phyloP scores from a whole-genome alignment of 1,140 invertebrate species.

The Sminthurides bifidus region DNA sequence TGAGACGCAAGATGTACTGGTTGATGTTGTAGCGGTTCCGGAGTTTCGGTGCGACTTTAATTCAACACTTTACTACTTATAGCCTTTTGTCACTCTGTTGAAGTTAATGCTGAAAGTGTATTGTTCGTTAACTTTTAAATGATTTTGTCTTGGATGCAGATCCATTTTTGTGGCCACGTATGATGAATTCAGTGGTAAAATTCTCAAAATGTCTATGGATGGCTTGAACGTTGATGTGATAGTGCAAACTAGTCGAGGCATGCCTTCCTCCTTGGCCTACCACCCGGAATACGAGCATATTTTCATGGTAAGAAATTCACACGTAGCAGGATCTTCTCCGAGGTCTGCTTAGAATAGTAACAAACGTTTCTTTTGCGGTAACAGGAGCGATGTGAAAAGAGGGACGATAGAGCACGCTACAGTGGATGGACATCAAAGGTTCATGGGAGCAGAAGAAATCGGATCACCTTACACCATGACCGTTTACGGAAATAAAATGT shows the following conservation, averaged over 20 bases:
- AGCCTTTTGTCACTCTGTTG: too few relatives aligned
- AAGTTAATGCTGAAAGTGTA: neutral
- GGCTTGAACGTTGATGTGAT: slow-evolving; percentile 12
- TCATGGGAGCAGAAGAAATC: neutral
- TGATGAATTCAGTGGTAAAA: slow-evolving; percentile 13
- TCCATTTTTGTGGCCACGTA: slow-evolving; percentile 22
- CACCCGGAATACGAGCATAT: slow-evolving; percentile 13
- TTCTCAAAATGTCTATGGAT: slow-evolving; percentile 23
- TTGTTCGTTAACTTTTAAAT: neutral
- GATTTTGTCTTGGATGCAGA: slow-evolving; percentile 10
- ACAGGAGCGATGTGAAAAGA: slow-evolving; percentile 16
- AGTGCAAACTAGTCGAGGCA: slow-evolving; percentile 7
- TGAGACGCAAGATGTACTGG: slow-evolving; percentile 6
- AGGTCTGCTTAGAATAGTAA: neutral
- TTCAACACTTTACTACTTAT: neutral
- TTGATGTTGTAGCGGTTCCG: slow-evolving; percentile 26
- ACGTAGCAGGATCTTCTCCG: neutral
- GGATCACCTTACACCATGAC: slow-evolving; percentile 18
- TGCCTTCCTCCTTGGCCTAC: slow-evolving; percentile 25
- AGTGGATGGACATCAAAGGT: slow-evolving; percentile 10
- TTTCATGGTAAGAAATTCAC: slow-evolving; percentile 19
- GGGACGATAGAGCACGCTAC: slow-evolving; percentile 20
- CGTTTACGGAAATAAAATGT: slow-evolving; percentile 55
- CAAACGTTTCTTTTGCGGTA: neutral
- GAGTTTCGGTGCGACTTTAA: slow-evolving; percentile 22